Evolutionary conservation across 2,888 invertebrate genomes (phyloP), one percentile per base, ranked within the genome.

Genomic region (Trichogramma evanescens): DNA sequence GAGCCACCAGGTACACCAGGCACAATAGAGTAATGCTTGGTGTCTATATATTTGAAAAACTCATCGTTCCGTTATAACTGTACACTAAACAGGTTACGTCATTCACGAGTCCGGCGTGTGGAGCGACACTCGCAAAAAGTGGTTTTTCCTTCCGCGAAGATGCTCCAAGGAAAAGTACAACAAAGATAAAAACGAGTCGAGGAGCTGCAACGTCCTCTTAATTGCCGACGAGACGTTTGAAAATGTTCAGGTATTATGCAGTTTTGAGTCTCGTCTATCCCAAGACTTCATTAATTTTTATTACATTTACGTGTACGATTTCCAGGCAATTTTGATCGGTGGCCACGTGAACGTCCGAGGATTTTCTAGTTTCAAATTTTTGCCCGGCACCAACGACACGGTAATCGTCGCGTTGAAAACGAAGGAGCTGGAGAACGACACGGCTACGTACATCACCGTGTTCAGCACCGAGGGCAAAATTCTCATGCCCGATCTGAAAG

Each of bases 311-410:
- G 45, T 43, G 52, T 44, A 10, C 60, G 58, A 7, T 48, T 74
- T 74, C 56, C 65, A 82, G 81, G 81, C 80, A 4, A 76, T 70
- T 3, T 69, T 74, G 59, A 74, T 92, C 54, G 87, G 87, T 48
- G 83, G 83, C 59, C 74, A 84, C 5, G 77, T 83, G 59, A 85
- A 87, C 2, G 86, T 89, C 6, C 88, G 91, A 72, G 98, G 98
- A 4, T 98, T 94, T 81, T 97, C 97, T 26, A 95, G 95, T 69
- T 98, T 99, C 80, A 98, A 97, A 80, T 99, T 98, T 77, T 84
- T 99, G 66, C 99, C 99, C 2, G 89, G 87, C 64, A 90, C 94
- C 6, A 83, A 89, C 54, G 97, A 98, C 73, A 82, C 85, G 59
- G 84, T 93, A 4, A 92, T 98, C 61, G 86, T 98, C 4, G 98